These are phyloP conservation scores for Rallus crepitans DNA, from an alignment of 2,797 vertebrate genomes.

Conservation along the genomic window DNA sequence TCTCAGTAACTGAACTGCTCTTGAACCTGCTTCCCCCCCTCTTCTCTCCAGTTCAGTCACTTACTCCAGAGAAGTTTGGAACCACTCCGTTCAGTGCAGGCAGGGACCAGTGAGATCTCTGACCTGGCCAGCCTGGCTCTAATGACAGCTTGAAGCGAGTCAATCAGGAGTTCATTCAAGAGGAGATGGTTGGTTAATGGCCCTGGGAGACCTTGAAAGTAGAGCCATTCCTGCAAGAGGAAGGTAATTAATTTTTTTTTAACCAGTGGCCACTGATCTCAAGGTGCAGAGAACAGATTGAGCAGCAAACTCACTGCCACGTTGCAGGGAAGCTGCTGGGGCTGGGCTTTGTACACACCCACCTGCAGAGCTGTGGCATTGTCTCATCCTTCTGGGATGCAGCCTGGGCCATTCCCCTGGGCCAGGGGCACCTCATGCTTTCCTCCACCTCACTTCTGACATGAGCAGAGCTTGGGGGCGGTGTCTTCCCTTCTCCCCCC, in stretches of 20 bases:
- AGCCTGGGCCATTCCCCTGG: not conserved
- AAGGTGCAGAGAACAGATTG: not conserved
- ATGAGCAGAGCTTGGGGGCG: not conserved
- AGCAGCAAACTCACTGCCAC: not conserved
- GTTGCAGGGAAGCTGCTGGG: not conserved
- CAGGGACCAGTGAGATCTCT: not conserved
- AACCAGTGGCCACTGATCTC: constrained; percentile 23
- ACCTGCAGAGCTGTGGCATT: not conserved
- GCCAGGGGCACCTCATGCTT: not conserved
- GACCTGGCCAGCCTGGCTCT: not conserved
- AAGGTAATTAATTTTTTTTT: constrained; percentile 51
- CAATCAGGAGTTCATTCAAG: not conserved
- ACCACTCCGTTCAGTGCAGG: not conserved
- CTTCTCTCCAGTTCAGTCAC: not conserved
- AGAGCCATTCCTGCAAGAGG: not conserved
- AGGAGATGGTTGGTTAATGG: constrained; percentile 2
- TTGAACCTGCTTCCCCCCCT: accelerated
- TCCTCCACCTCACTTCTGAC: not conserved
- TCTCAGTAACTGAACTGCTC: not conserved
- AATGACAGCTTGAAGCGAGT: not conserved
- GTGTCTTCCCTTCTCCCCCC: not conserved
- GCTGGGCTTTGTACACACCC: no score
- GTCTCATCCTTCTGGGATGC: not conserved
- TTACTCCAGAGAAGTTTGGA: not conserved
- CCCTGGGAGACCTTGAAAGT: not conserved